phyloP scores from a whole-genome alignment of 2,888 invertebrate genomes.

The Torymus auratus region DNA sequence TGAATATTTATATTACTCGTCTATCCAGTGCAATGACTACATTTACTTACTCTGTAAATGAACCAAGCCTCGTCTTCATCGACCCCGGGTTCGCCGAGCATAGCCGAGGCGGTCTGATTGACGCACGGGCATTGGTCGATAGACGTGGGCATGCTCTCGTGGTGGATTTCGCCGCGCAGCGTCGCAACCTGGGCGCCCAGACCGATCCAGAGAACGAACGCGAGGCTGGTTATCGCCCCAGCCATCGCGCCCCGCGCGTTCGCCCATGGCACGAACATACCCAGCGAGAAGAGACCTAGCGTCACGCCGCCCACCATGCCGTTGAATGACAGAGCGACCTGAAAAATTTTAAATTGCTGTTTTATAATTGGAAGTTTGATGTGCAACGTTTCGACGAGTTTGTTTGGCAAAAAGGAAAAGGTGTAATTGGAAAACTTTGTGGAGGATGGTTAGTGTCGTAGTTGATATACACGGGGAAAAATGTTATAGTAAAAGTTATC shows the following conservation, averaged over 20 bases:
- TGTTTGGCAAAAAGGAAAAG: no score
- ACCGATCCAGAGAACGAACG: conserved; percentile 82
- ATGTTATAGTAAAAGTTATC: no score
- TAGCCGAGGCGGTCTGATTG: conserved; percentile 70
- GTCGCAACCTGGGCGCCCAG: conserved; percentile 83
- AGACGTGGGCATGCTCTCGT: conserved; percentile 78
- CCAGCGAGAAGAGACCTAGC: conserved; percentile 90
- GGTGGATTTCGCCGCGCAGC: conserved; percentile 74
- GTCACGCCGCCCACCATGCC: conserved; percentile 94
- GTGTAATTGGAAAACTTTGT: no score
- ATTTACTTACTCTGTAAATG: conserved; percentile 68
- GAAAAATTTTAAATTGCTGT: conserved; percentile 9
- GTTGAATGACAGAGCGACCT: conserved; percentile 90
- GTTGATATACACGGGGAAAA: no score
- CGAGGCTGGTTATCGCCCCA: conserved; percentile 81
- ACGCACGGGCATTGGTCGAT: conserved; percentile 78
- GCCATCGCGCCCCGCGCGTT: conserved; percentile 87
- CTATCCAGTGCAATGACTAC: no score
- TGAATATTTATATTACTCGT: no score
- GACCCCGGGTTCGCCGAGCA: conserved; percentile 16
- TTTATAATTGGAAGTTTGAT: no score
- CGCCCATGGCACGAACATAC: conserved; percentile 93
- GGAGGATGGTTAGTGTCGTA: no score
- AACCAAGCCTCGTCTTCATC: conserved; percentile 63
- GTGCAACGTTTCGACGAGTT: no score